Base-by-base conservation (phyloP, 2,113 vertebrate species). In the Syrmaticus mikado region DNA sequence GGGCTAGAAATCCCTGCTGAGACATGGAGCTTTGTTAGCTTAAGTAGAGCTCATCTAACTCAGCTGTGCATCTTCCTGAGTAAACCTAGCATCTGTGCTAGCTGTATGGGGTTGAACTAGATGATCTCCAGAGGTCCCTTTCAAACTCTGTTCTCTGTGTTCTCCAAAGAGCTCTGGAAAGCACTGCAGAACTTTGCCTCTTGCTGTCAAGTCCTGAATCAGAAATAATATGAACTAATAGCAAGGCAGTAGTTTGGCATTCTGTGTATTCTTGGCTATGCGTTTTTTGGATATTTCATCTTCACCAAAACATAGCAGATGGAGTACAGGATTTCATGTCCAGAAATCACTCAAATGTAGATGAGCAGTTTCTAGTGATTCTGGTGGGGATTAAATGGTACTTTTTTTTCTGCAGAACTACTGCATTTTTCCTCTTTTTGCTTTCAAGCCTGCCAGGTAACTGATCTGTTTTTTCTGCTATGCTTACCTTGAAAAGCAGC, bases 401-500 rank as follows among this genome's bases (percentile, higher is more conserved):
- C 57, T 58, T 82, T 86, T 58, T 82, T 86, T 93, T 81, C 77
- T 73, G 58, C 48, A 89, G 43, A 92, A 84, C 46, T 68, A 8
- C 48, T 94, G 36, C 53, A 38, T 77, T 94, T 85, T 87, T 76
- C 8, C 53, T 89, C 75, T 64, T 72, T 72, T 89, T 82, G 40
- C 77, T 89, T 84, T 3, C 0, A 68, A 90, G 66, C n/a, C 50
- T 93, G 71, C 30, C 81, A 94, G 78, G 89, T 96, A 92, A 91
- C 81, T 2, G 2, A 68, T 78, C 66, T 89, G 15, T 91, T 66
- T 43, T 86, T 94, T 82, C 86, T 74, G 50, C 67, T 79, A 0
- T 87, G 72, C 50, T 91, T 94, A 62, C 60, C 43, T 91, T 91
- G 86, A 84, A 85, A 79, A 93, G 50, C 84, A 85, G 71, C 81